Evolutionary conservation across 2,797 vertebrate genomes (phyloP).

Genomic region (Malurus splendens): DNA sequence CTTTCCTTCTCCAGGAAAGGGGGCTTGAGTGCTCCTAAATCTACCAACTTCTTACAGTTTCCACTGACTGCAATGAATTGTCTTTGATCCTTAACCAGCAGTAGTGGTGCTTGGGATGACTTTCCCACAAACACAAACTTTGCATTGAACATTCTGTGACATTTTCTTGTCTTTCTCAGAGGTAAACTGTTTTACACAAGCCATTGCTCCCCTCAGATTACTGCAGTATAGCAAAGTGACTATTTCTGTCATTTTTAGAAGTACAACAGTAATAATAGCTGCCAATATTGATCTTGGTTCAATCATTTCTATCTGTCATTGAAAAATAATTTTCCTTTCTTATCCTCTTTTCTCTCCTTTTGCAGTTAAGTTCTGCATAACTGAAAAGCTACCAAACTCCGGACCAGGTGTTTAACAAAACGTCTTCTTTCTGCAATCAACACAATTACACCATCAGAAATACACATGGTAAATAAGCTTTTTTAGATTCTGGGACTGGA

Average conservation of each 20-base stretch:
- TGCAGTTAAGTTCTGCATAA: not conserved
- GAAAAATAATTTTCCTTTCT: not conserved
- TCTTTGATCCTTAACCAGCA: not conserved
- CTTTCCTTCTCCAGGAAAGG: not conserved
- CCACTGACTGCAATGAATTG: not conserved
- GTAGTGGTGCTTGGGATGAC: not conserved
- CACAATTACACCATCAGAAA: not conserved
- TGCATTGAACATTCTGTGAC: fast-evolving
- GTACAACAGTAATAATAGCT: not conserved
- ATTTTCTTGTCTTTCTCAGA: not conserved
- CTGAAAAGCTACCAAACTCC: not conserved
- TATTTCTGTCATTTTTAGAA: not conserved
- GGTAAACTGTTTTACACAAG: not conserved
- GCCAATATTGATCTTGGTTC: not conserved
- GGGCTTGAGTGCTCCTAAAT: not conserved
- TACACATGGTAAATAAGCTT: fast-evolving
- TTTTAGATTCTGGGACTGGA: not conserved
- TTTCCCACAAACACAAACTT: not conserved
- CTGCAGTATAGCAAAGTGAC: not conserved
- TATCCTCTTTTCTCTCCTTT: not conserved
- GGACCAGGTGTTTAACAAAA: not conserved
- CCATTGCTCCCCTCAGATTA: not conserved
- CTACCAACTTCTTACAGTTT: not conserved
- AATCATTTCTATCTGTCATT: not conserved
- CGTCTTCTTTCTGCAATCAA: not conserved